A percentile compares a stretch with the other conserved stretches of the same genome.
Conservation (phyloP, 2,888 invertebrate genomes). For the Gastracanthus pulcherrimus region DNA sequence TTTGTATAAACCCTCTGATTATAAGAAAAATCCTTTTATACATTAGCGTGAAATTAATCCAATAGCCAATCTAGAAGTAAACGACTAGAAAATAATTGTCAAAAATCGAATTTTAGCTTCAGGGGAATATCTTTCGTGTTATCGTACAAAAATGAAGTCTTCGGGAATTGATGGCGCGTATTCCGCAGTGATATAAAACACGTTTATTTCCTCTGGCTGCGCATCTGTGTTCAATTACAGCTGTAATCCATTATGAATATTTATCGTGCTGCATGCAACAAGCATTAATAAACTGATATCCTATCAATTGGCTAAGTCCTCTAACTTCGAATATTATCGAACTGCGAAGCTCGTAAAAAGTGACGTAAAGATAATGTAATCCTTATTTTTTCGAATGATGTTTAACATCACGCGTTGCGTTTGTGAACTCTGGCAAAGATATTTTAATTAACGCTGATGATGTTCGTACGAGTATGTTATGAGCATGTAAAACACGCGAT, state of each 20-base stretch:
- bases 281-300: neutral
- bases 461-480: neutral
- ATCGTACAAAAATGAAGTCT: no score
- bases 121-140: no score
- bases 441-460: neutral
- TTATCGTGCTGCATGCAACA: neutral
- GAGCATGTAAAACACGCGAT: neutral
- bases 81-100: no score
- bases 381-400: neutral
- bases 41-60: no score
- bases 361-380: neutral
- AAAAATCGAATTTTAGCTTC: no score
- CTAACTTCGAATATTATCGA: neutral
- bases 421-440: neutral
- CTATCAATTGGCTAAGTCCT: neutral
- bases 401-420: neutral
- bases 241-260: neutral
- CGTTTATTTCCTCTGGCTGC: no score
- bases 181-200: no score
- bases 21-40: no score
- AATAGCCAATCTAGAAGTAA: no score
- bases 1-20: no score
- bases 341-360: neutral
- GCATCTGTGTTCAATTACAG: neutral
- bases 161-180: no score